Conservation (phyloP, 1,140 invertebrate species). For the Choristoneura fumiferana region DNA sequence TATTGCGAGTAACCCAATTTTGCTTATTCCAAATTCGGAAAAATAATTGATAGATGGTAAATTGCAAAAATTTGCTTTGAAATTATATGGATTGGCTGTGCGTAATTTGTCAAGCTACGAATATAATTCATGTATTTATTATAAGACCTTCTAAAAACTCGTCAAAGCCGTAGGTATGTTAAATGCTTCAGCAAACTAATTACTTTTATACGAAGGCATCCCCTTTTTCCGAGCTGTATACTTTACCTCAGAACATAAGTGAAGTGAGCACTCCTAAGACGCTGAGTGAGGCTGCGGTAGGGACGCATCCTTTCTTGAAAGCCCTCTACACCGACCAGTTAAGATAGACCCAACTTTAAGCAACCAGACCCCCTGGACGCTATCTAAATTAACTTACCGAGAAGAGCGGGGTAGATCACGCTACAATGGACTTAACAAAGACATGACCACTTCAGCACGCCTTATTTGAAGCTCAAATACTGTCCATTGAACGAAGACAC, state of each 20-base stretch:
- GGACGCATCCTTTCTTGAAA: slow-evolving; percentile 43
- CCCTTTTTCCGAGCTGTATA: background rate
- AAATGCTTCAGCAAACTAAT: background rate
- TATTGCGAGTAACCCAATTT: too few species aligned
- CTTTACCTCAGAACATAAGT: slow-evolving; percentile 7
- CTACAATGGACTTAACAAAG: slow-evolving; percentile 34
- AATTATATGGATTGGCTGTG: too few species aligned
- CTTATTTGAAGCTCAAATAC: slow-evolving; percentile 42
- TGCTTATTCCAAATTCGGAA: too few species aligned
- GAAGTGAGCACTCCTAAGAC: slow-evolving; percentile 37
- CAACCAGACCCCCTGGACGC: slow-evolving; percentile 25
- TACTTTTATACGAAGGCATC: background rate
- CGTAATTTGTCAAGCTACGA: too few species aligned
- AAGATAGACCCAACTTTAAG: slow-evolving; percentile 27
- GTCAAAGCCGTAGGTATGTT: too few species aligned
- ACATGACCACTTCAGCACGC: slow-evolving; percentile 49
- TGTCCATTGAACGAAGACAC: slow-evolving; percentile 34
- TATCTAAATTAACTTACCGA: slow-evolving; percentile 38
- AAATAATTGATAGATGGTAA: too few species aligned
- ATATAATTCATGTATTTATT: too few species aligned
- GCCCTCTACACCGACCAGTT: slow-evolving; percentile 36
- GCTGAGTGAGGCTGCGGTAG: slow-evolving; percentile 41
- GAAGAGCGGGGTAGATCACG: slow-evolving; percentile 27
- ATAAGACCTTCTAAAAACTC: too few species aligned
- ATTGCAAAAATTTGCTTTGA: too few species aligned